Base-by-base conservation (phyloP, 1,140 invertebrate genomes). In the Plectrocnemia conspersa region DNA sequence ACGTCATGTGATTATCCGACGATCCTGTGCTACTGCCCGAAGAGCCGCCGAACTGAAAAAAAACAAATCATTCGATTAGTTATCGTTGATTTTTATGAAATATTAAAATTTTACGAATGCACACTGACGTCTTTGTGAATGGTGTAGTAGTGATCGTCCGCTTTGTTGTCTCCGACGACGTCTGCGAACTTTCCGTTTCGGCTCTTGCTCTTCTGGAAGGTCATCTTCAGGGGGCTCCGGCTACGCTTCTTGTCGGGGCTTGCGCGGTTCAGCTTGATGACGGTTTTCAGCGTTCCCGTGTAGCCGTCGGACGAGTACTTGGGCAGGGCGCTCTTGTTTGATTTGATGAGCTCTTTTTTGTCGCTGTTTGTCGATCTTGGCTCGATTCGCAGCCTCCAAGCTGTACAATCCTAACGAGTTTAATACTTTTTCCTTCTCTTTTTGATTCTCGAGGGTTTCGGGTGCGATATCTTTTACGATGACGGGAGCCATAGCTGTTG, bases 271-370 rank as follows among this genome's bases (percentile, higher is more conserved):
- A 85, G 63, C 67, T 88, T 86, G 52, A 90, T 89, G 32, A 89
- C 80, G 16, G 86, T 88, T 63, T 89, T 90, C 32, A 89, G 64
- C 0, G 86, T 88, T 2, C 86, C 86, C 2, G 85, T 86, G 58
- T 83, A 87, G 32, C 65, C 70, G 46, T 63, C 79, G 41, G 36
- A 75, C n/a, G 47, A 68, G 54, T 46, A 74, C 21, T 73, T 73
- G 2, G 66, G 63, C 52, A 78, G 69, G 1, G 74, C 73, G 19
- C 73, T 73, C 24, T 76, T 77, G 33, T 71, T 74, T 1, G 71
- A 67, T 2, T 78, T 75, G 54, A 81, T 81, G 7, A 80, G 70
- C 48, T 81, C 77, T 24, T 83, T n/a, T 82, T 29, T 80, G 77
- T 45, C 76, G 76, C n/a, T 65, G 57, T 33, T 72, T 80, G 33